Base-by-base conservation (phyloP, 2,888 invertebrate species). In the Drosophila pegasa region DNA sequence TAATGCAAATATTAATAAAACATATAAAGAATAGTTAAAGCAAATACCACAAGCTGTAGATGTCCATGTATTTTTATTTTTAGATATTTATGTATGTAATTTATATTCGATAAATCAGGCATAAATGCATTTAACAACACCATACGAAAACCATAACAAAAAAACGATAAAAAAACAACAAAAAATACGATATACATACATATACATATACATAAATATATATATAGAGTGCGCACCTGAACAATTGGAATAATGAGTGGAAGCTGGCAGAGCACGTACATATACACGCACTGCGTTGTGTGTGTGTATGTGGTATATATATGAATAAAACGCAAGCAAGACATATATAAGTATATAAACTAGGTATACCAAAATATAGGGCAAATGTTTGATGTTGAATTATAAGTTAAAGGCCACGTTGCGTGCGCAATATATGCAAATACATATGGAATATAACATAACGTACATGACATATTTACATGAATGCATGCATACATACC, bases 301-400 rank as follows among this genome's bases (percentile, higher is more conserved):
- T 67, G 47, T 45, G 27, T 25, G 35, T 62, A 29, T 57, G 27
- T 67, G 72, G 50, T 58, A 80, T 40, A 20, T 40, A 80, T 80
- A 86, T 61, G 43, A 27, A 45, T 45, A 27, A 68, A 70, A 12
- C 8, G 50, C 51, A 25, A 52, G 38, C 43, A 61, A 74, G 58
- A 68, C 45, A 66, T 68, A 62, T 75, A 75, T 69, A 63, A 35
- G 16, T 16, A 50, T 16, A 50, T 50, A 64, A 75, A 71, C 66
- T 66, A 64, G 69, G 64, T 52, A 73, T 71, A 54, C 67, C 70
- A 80, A 75, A 69, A 73, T 89, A 88, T 86, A 89, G 78, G 84
- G 68, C 64, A 88, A 88, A 88, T 78, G 88, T 88, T 88, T 88
- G 82, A 88, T 87, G 88, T 87, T 87, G 71, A 85, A 62, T 56